These are phyloP conservation scores for Oscheius sp. DNA, from an alignment of 2,888 invertebrate genomes.

Conservation along the genomic window DNA sequence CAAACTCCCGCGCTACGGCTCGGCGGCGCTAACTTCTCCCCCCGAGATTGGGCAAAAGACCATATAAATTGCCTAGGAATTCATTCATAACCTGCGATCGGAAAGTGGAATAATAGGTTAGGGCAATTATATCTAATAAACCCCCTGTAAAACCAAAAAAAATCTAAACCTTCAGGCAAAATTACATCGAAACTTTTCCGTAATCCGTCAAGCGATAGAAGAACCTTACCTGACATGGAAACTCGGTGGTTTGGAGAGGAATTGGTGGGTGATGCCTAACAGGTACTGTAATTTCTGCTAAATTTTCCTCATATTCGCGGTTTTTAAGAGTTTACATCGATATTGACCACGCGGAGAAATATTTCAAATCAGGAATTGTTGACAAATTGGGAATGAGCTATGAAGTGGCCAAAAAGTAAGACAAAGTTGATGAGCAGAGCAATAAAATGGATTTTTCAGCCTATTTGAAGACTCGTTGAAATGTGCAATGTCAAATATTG, in stretches of 20 bases:
- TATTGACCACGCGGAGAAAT: slow-evolving; percentile 59
- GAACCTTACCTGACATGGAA: slow-evolving; percentile 69
- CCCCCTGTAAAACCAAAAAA: not conserved
- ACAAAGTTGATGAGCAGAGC: not conserved
- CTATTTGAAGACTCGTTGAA: slow-evolving; percentile 66
- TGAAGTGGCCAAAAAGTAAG: slow-evolving; percentile 57
- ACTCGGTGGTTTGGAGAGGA: slow-evolving; percentile 60
- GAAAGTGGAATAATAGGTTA: not conserved
- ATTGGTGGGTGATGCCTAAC: slow-evolving; percentile 70
- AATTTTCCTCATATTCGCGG: not conserved
- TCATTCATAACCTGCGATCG: too few relatives aligned
- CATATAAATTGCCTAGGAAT: too few relatives aligned
- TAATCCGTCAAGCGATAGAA: slow-evolving; percentile 67
- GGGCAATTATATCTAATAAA: not conserved
- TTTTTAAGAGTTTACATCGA: slow-evolving; percentile 59
- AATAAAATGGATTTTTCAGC: slow-evolving; percentile 41
- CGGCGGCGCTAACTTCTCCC: too few relatives aligned
- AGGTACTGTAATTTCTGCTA: slow-evolving; percentile 32
- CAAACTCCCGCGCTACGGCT: too few relatives aligned
- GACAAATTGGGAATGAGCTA: slow-evolving; percentile 65
- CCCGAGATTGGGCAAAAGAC: too few relatives aligned
- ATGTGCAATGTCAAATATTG: slow-evolving; percentile 64
- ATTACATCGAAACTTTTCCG: slow-evolving; percentile 65
- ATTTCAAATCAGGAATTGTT: slow-evolving; percentile 58
- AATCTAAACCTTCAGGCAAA: slow-evolving; percentile 50